Conservation (phyloP, 2,888 invertebrate species). For the Trichogramma dendrolimi region DNA sequence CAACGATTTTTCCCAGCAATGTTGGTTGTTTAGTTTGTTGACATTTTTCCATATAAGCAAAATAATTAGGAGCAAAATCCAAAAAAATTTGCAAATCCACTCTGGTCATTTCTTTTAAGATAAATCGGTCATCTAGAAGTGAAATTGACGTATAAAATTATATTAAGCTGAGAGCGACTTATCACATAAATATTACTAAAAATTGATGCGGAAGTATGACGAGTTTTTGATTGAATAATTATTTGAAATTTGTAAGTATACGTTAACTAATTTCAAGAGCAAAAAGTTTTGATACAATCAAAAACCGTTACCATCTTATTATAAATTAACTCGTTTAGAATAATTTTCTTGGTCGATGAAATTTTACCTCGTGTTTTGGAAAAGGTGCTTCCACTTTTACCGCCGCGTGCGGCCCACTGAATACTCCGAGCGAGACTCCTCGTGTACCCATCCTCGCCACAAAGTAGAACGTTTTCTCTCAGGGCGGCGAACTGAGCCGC, state of each 20-base stretch:
- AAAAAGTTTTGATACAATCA: conserved; percentile 14
- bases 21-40: conserved; percentile 72
- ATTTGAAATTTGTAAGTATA: background rate
- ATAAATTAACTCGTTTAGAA: conserved; percentile 1
- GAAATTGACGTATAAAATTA: background rate
- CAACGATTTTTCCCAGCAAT: conserved; percentile 84
- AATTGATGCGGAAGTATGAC: too few species aligned
- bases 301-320: conserved; percentile 2
- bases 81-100: conserved; percentile 88
- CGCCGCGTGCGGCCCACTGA: conserved; percentile 91
- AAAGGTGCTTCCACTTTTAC: conserved; percentile 95
- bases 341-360: background rate
- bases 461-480: conserved; percentile 60
- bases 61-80: conserved; percentile 92
- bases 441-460: conserved; percentile 73
- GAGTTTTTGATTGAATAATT: background rate
- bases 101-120: conserved; percentile 91
- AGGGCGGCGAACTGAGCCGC: conserved; percentile 86
- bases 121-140: conserved; percentile 80
- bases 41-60: conserved; percentile 80
- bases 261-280: background rate
- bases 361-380: conserved; percentile 79
- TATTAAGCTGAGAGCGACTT: background rate
- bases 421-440: conserved; percentile 80
- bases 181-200: too few species aligned